A percentile compares a stretch with the other conserved stretches of the same genome.
Evolutionary conservation across 1,140 invertebrate genomes (phyloP).

Genomic region (Drosophila kikkawai): DNA sequence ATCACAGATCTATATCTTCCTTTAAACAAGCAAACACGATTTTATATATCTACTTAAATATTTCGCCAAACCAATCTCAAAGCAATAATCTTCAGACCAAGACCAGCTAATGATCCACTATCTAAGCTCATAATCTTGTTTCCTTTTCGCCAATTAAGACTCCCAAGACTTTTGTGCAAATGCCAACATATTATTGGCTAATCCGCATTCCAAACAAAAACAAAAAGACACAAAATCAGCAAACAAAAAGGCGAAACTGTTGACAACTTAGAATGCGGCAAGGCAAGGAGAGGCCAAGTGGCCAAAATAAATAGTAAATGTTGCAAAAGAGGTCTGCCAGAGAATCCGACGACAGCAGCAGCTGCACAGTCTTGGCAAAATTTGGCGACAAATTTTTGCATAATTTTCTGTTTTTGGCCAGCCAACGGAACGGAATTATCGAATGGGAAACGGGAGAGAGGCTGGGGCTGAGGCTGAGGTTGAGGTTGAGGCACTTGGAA

Average conservation of each 20-base stretch:
- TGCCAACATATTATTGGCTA: slow-evolving; percentile 34
- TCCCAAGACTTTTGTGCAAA: slow-evolving; percentile 26
- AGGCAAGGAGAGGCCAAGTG: slow-evolving; percentile 7
- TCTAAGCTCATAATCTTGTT: slow-evolving; percentile 42
- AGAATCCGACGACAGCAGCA: slow-evolving; percentile 19
- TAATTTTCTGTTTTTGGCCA: slow-evolving; percentile 6
- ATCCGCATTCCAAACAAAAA: slow-evolving; percentile 14
- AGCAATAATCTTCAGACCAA: slow-evolving; percentile 6
- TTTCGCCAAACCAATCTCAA: neutral
- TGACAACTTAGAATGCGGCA: slow-evolving; percentile 43
- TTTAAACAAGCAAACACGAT: slow-evolving; percentile 1
- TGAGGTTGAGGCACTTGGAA: slow-evolving; percentile 7
- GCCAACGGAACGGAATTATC: slow-evolving; percentile 2
- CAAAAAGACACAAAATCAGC: neutral
- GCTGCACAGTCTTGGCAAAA: slow-evolving; percentile 34
- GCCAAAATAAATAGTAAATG: slow-evolving; percentile 37
- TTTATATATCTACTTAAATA: neutral
- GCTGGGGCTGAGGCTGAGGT: neutral
- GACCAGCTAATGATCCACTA: slow-evolving; percentile 31
- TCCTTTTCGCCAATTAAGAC: slow-evolving; percentile 42
- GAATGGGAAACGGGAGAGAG: slow-evolving; percentile 16
- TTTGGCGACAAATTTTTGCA: slow-evolving; percentile 48
- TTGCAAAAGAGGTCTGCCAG: slow-evolving; percentile 31
- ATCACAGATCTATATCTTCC: neutral
- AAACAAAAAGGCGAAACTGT: slow-evolving; percentile 16